phyloP scores from a whole-genome alignment of 2,888 invertebrate genomes.

The Agrotis exclamationis region DNA sequence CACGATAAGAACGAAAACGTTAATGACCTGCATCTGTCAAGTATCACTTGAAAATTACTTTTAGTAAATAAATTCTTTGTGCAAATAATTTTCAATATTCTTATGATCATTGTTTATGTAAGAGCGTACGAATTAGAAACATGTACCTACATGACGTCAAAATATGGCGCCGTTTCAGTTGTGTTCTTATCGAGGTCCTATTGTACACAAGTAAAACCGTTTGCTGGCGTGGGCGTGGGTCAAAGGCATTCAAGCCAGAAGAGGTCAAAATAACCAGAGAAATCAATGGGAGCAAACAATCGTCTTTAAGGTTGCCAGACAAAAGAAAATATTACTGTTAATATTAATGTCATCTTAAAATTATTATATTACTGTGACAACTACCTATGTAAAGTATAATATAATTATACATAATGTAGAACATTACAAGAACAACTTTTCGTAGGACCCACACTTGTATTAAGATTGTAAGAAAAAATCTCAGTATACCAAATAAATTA shows the following conservation, averaged over 20 bases:
- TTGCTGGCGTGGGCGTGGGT: neutral
- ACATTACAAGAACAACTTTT: constrained; percentile 5
- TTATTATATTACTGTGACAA: constrained; percentile 18
- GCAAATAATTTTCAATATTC: too few relatives aligned
- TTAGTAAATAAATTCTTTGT: too few relatives aligned
- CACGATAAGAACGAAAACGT: too few relatives aligned
- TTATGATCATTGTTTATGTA: too few relatives aligned
- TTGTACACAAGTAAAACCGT: constrained; percentile 5
- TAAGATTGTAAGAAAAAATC: constrained; percentile 28
- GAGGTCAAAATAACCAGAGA: neutral
- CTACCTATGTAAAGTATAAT: constrained; percentile 28
- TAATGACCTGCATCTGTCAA: too few relatives aligned
- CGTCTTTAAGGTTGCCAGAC: neutral
- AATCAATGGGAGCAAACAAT: neutral
- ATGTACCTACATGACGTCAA: too few relatives aligned
- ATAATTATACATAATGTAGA: constrained; percentile 14
- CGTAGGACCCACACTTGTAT: constrained; percentile 28
- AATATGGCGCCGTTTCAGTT: too few relatives aligned
- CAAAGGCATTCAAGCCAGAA: neutral
- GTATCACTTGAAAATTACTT: too few relatives aligned
- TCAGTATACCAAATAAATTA: constrained; percentile 43
- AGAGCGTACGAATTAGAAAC: too few relatives aligned
- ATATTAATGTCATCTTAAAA: constrained; percentile 16
- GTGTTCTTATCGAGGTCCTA: too few relatives aligned
- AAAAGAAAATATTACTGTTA: neutral